These are phyloP conservation scores for Daboia siamensis DNA, from an alignment of 2,113 vertebrate species.

Conservation along the genomic window DNA sequence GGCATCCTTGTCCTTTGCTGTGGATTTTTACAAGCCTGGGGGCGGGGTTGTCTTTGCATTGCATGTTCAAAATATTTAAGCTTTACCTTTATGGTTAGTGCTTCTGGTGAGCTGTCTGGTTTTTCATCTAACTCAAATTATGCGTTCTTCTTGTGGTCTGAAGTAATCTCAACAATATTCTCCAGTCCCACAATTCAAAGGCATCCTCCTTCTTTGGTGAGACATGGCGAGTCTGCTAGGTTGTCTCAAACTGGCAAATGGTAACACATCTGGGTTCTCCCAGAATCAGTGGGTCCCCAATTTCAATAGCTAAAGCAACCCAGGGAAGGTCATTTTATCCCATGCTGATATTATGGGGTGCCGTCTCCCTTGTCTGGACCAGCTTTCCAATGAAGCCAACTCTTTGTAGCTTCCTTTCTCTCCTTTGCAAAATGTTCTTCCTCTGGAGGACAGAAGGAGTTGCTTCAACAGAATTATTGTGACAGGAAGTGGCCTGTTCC, in stretches of 20 bases:
- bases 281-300: not conserved
- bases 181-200: not conserved
- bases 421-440: not conserved
- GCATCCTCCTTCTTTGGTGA: not conserved
- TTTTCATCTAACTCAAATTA: not conserved
- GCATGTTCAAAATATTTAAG: not conserved
- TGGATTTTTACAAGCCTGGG: not conserved
- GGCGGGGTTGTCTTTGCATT: not conserved
- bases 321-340: not conserved
- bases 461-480: constrained; percentile 32
- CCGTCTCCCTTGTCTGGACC: fast-evolving
- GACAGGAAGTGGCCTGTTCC: constrained; percentile 41
- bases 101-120: not conserved
- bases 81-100: not conserved
- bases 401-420: not conserved
- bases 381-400: not conserved
- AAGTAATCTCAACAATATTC: not conserved
- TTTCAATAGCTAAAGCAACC: not conserved
- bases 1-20: not conserved
- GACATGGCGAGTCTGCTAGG: not conserved
- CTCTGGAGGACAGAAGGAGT: not conserved
- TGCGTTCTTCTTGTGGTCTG: not conserved
- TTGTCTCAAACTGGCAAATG: not conserved
- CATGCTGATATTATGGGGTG: not conserved
- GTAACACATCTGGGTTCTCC: not conserved